phyloP scores from a whole-genome alignment of 1,140 invertebrate genomes.

The Xylocopa sonorina region DNA sequence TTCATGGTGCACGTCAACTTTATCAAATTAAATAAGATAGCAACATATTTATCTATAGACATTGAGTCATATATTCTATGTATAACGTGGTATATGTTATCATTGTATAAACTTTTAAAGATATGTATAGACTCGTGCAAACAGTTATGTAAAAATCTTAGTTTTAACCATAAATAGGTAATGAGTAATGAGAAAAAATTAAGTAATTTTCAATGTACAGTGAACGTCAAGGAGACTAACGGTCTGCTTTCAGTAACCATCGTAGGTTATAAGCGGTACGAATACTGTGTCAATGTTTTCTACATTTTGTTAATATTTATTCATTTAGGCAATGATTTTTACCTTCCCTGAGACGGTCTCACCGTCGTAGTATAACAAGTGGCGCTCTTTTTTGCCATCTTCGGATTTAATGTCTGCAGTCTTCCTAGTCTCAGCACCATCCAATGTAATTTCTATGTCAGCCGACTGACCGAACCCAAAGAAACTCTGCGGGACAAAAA shows the following conservation, averaged over 20 bases:
- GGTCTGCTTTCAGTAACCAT: background rate
- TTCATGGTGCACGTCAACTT: too few relatives aligned
- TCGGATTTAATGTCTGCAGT: conserved; percentile 98
- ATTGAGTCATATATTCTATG: background rate
- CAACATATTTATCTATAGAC: background rate
- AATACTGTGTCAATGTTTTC: background rate
- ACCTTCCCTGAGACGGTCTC: conserved; percentile 98
- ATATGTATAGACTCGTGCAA: background rate
- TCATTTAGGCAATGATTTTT: conserved; percentile 51
- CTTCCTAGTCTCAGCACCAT: conserved; percentile 96
- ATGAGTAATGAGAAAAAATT: background rate
- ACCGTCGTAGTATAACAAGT: conserved; percentile 98
- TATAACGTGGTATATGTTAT: too few relatives aligned
- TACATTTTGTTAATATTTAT: too few relatives aligned
- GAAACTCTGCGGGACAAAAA: conserved; percentile 92
- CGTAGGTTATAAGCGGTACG: background rate
- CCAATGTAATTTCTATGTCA: conserved; percentile 97
- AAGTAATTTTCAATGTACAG: background rate
- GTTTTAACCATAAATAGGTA: background rate
- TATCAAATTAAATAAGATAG: background rate
- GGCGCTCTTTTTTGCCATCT: conserved; percentile 97
- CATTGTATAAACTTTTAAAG: background rate
- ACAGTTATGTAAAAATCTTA: background rate
- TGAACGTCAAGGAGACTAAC: background rate
- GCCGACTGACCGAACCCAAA: conserved; percentile 99